A percentile compares a stretch with the other conserved stretches of the same genome.
Evolutionary conservation across 1,140 invertebrate genomes (phyloP).

Genomic region (Anastatus disparis): DNA sequence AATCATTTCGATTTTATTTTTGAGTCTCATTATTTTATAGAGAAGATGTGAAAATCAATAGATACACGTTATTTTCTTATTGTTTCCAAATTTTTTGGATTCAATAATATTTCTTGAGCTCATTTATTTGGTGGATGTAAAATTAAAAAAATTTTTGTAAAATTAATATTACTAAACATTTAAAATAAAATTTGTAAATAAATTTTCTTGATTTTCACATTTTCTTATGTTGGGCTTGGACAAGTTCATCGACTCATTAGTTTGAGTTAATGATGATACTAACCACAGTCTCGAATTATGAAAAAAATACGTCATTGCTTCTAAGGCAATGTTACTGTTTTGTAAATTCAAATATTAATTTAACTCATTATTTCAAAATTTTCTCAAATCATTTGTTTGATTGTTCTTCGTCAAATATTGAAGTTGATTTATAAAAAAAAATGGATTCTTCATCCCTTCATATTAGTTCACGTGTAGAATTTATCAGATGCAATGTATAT

Average conservation of each 20-base stretch:
- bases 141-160: too few species aligned
- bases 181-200: too few species aligned
- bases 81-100: too few species aligned
- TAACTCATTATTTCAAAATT: neutral
- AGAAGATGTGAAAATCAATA: too few species aligned
- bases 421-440: too few species aligned
- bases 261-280: slow-evolving; percentile 29
- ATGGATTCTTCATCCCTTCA: too few species aligned
- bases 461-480: neutral
- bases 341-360: slow-evolving; percentile 1
- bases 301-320: slow-evolving; percentile 20
- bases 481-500: neutral
- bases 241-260: slow-evolving; percentile 30
- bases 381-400: too few species aligned
- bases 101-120: too few species aligned
- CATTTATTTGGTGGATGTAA: too few species aligned
- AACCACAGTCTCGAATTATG: neutral
- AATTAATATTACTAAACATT: too few species aligned
- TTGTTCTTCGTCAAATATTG: neutral
- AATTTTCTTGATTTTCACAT: neutral
- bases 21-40: too few species aligned
- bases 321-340: slow-evolving; percentile 16
- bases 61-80: too few species aligned
- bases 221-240: neutral
- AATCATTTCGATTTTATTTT: slow-evolving; percentile 6